Base-by-base conservation (phyloP, 1,140 invertebrate species). In the Tetragnatha versicolor region DNA sequence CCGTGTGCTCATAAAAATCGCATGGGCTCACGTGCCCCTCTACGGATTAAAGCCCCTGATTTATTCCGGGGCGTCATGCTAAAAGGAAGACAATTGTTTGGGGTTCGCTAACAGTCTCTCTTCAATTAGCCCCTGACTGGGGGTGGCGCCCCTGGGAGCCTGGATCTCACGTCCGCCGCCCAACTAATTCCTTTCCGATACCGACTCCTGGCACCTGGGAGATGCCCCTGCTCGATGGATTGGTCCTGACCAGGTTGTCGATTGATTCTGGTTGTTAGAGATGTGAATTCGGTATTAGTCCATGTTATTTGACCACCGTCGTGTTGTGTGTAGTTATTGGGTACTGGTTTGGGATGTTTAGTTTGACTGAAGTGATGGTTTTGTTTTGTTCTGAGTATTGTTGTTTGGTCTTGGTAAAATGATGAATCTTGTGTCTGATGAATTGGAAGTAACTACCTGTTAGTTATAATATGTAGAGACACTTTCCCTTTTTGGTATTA, bases 111-210 rank as follows among this genome's bases (percentile, higher is more conserved):
- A 77, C 73, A 55, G 73, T 77, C 73, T 77, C 73, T 65, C 73
- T 77, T 77, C 73, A 77, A 77, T 77, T 77, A 77, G 73, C 73
- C 39, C 60, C 39, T 55, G 73, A 77, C 60, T 77, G 47, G n/a
- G 31, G 27, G 58, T n/a, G 20, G 45, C 25, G 20, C 73, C 25
- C 73, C 10, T 5, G 73, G 73, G 73, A 77, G 22, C 2, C 29
- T 39, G 66, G 45, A 29, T 25, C 68, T 70, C 68, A 70, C 68
- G 47, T 70, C 39, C 53, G 68, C 53, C 53, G 39, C 22, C 72
- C 49, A 51, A 61, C 72, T 75, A 75, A 75, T 75, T 75, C 72
- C 72, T 75, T 75, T 75, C 42, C 72, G 72, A 75, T 75, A 75
- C 63, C 72, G 63, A 61, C 72, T 49, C 72, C 39, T 65, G 31